These are phyloP conservation scores for Rhabdomys pumilio DNA, from an alignment of 2,797 vertebrate species.

Conservation along the genomic window DNA sequence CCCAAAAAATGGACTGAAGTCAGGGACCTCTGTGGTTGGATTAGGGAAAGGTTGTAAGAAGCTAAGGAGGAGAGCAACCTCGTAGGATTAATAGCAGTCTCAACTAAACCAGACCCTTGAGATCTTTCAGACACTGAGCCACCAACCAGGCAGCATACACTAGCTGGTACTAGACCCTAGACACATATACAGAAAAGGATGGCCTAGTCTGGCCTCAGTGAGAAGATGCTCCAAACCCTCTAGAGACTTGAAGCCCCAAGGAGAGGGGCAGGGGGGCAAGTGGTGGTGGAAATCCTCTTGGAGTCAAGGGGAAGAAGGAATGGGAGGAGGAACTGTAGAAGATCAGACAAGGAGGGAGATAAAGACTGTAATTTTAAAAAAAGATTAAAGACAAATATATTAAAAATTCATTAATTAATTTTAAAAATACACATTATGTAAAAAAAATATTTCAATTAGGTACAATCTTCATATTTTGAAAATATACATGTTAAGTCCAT, in stretches of 20 bases:
- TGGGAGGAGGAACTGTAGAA: not conserved
- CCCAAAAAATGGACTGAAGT: too few relatives aligned
- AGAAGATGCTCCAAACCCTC: not conserved
- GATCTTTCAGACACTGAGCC: too few relatives aligned
- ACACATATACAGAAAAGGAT: not conserved
- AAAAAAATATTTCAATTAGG: not conserved
- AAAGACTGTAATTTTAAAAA: not conserved
- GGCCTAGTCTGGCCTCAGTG: not conserved
- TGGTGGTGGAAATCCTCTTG: not conserved
- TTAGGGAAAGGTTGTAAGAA: too few relatives aligned
- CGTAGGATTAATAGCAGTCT: too few relatives aligned
- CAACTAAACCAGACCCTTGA: too few relatives aligned
- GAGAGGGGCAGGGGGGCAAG: too few relatives aligned
- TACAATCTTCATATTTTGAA: not conserved
- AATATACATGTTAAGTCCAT: not conserved
- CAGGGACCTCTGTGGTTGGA: too few relatives aligned
- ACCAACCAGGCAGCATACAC: too few relatives aligned
- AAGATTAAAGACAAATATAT: not conserved
- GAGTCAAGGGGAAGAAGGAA: not conserved
- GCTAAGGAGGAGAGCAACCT: too few relatives aligned
- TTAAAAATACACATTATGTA: too few relatives aligned
- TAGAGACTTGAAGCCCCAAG: not conserved
- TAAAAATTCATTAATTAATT: too few relatives aligned
- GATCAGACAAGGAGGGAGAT: accelerated
- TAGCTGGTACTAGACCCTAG: too few relatives aligned